Percentiles rank a stretch among this genome's conserved stretches.
Evolutionary conservation across 2,888 invertebrate species (phyloP).

Genomic region (Empis stercorea): DNA sequence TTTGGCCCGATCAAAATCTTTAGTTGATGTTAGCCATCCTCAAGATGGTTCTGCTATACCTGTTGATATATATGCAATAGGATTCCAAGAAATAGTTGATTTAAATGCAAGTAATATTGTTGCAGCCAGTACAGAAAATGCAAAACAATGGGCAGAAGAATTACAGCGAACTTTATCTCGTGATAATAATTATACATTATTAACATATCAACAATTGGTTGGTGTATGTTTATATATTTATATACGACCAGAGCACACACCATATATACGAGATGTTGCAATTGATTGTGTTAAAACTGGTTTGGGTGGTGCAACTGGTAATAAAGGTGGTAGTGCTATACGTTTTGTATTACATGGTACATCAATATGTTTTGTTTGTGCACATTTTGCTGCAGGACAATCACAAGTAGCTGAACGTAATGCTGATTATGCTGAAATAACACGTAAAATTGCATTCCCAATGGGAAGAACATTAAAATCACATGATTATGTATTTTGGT

Average conservation of each 20-base stretch:
- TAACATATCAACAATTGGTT: constrained; percentile 90
- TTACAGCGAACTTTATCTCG: constrained; percentile 82
- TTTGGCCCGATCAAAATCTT: constrained; percentile 37
- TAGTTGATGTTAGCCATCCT: constrained; percentile 38
- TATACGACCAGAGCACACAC: constrained; percentile 77
- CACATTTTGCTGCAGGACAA: constrained; percentile 98
- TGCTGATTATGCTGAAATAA: constrained; percentile 93
- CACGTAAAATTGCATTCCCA: constrained; percentile 77
- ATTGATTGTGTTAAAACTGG: constrained; percentile 97
- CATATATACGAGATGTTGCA: constrained; percentile 83
- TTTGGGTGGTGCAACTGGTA: constrained; percentile 90
- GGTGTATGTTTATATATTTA: constrained; percentile 96
- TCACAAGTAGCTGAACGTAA: constrained; percentile 90
- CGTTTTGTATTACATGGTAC: constrained; percentile 84
- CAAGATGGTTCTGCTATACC: constrained; percentile 37
- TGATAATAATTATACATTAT: constrained; percentile 72
- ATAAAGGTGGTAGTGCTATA: constrained; percentile 93
- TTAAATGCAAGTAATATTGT: constrained; percentile 96
- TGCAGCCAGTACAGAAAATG: constrained; percentile 84
- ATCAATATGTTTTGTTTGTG: constrained; percentile 94
- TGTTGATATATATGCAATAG: constrained; percentile 92
- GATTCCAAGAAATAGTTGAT: constrained; percentile 99
- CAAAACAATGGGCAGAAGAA: constrained; percentile 88
- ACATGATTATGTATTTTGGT: constrained; percentile 98
- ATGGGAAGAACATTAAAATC: constrained; percentile 86